phyloP scores from a whole-genome alignment of 64 coral and sea anemone genomes.

The Dendrophyllia cribrosa region DNA sequence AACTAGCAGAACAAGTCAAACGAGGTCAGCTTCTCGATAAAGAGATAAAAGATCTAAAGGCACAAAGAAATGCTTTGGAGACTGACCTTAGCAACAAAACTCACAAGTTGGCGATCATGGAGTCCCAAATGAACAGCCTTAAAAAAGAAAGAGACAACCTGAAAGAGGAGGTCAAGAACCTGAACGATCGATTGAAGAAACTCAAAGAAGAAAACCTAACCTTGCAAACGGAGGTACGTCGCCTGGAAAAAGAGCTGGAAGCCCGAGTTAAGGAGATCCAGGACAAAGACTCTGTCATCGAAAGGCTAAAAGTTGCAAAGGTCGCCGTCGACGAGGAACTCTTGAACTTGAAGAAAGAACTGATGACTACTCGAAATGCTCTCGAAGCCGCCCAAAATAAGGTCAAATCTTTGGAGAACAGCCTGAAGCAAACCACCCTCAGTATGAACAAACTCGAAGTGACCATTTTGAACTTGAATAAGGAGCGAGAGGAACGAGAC shows the following conservation, averaged over 20 bases:
- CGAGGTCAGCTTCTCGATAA: constrained; percentile 61
- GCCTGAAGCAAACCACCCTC: constrained; percentile 73
- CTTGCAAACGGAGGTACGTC: constrained; percentile 58
- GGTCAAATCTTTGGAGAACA: constrained; percentile 82
- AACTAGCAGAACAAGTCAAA: constrained; percentile 60
- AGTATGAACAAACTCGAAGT: constrained; percentile 93
- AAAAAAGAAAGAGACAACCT: constrained; percentile 83
- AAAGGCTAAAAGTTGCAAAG: constrained; percentile 69
- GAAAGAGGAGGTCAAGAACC: constrained; percentile 68
- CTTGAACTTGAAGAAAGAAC: constrained; percentile 78
- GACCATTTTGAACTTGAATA: constrained; percentile 83
- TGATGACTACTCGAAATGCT: constrained; percentile 86
- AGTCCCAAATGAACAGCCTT: constrained; percentile 74
- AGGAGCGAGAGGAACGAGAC: constrained; percentile 90
- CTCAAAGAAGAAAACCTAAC: constrained; percentile 82
- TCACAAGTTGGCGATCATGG: constrained; percentile 80
- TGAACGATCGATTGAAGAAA: constrained; percentile 69
- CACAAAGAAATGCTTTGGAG: constrained; percentile 86
- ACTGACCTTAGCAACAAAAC: constrained; percentile 88
- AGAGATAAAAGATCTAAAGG: constrained; percentile 88
- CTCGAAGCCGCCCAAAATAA: constrained; percentile 84
- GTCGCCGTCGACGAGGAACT: constrained; percentile 79
- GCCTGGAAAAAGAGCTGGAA: constrained; percentile 67
- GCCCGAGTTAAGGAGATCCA: constrained; percentile 64
- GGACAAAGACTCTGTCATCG: constrained; percentile 77